Evolutionary conservation across 2,113 vertebrate species (phyloP).

Genomic region (Catharus fuscescens): DNA sequence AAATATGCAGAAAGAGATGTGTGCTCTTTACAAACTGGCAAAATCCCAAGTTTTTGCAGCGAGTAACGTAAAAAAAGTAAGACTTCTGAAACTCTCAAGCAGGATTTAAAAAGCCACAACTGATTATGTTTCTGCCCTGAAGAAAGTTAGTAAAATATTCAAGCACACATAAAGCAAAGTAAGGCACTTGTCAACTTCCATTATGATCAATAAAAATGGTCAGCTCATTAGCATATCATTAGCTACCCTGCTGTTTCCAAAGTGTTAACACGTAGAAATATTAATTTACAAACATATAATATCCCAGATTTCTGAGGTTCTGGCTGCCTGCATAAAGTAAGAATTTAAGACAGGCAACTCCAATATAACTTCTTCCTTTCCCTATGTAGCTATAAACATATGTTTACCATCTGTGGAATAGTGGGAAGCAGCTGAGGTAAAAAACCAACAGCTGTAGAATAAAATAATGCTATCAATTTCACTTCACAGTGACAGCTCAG

Average conservation of each 20-base stretch:
- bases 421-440: conserved; percentile 74
- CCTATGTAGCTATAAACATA: conserved; percentile 75
- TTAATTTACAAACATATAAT: conserved; percentile 72
- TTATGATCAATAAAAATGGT: conserved; percentile 79
- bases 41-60: conserved; percentile 37
- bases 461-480: conserved; percentile 76
- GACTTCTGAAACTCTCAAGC: conserved; percentile 44
- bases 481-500: conserved; percentile 63
- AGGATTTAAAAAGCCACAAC: conserved; percentile 59
- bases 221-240: conserved; percentile 80
- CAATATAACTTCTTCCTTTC: conserved; percentile 37
- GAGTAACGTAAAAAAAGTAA: conserved; percentile 44
- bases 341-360: conserved; percentile 46
- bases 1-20: conserved; percentile 56
- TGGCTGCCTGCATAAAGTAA: conserved; percentile 65
- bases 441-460: conserved; percentile 75
- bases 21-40: conserved; percentile 53
- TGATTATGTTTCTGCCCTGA: conserved; percentile 70
- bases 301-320: conserved; percentile 56
- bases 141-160: conserved; percentile 77
- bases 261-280: conserved; percentile 75
- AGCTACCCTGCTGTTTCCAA: conserved; percentile 74
- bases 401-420: conserved; percentile 81
- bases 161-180: conserved; percentile 68
- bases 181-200: conserved; percentile 75